These are phyloP conservation scores for Cherax destructor DNA, from an alignment of 1,140 invertebrate species.

Conservation along the genomic window DNA sequence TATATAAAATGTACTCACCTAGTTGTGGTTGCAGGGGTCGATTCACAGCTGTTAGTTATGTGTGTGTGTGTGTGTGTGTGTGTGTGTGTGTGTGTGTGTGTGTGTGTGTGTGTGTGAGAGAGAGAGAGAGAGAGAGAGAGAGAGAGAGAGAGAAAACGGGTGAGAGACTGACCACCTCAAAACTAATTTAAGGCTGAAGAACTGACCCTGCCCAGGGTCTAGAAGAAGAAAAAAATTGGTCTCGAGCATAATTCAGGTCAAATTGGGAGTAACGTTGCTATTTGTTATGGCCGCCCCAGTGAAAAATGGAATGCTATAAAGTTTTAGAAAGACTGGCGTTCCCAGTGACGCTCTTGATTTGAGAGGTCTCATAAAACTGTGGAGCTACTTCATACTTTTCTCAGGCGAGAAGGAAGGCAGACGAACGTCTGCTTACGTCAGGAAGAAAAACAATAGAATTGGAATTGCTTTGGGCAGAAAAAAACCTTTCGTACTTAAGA, in stretches of 20 bases:
- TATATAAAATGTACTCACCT: too few species aligned
- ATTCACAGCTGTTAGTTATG: too few species aligned
- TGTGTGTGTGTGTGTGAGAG: too few species aligned
- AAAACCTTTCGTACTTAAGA: not conserved
- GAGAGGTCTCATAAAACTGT: not conserved
- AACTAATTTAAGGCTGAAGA: too few species aligned
- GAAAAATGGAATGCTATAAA: conserved; percentile 12
- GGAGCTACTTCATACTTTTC: not conserved
- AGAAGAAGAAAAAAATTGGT: not conserved
- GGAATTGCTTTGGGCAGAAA: not conserved
- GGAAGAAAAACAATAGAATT: not conserved
- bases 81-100: too few species aligned
- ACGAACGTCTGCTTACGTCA: not conserved
- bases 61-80: too few species aligned
- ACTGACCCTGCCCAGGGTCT: too few species aligned
- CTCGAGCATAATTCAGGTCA: not conserved
- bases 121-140: too few species aligned
- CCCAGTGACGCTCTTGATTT: not conserved
- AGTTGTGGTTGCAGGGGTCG: too few species aligned
- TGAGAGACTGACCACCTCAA: too few species aligned
- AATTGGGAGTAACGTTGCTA: not conserved
- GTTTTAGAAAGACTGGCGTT: not conserved
- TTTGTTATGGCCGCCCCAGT: not conserved
- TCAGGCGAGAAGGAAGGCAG: not conserved
- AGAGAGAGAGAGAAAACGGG: too few species aligned